Percentiles rank a stretch among this genome's conserved stretches.
phyloP scores from a whole-genome alignment of 1,140 invertebrate genomes.

The Theocolax elegans region DNA sequence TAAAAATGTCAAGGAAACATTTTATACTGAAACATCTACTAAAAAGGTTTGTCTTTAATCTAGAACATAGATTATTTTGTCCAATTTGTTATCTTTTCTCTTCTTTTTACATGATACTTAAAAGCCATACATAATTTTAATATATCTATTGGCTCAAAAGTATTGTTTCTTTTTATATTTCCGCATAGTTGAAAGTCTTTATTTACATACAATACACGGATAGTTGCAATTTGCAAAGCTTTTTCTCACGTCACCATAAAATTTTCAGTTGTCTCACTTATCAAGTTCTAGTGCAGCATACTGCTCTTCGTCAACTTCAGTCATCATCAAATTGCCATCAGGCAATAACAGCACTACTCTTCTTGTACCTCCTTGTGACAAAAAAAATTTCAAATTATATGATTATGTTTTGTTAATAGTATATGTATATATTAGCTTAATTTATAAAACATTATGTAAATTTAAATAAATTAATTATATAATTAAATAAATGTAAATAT shows the following conservation, averaged over 20 bases:
- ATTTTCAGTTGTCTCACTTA: slow-evolving; percentile 68
- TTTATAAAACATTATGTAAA: not conserved
- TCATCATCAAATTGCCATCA: slow-evolving; percentile 86
- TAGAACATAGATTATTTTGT: slow-evolving; percentile 47
- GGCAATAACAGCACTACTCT: slow-evolving; percentile 82
- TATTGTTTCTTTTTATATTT: slow-evolving; percentile 28
- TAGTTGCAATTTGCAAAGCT: slow-evolving; percentile 12
- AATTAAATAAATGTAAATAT: not conserved
- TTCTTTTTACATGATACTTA: slow-evolving; percentile 42
- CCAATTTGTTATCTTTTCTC: slow-evolving; percentile 43
- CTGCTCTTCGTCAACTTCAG: slow-evolving; percentile 85
- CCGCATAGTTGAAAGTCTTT: slow-evolving; percentile 26
- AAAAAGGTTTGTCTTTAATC: slow-evolving; percentile 51
- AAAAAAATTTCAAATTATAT: slow-evolving; percentile 38
- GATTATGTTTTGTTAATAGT: not conserved
- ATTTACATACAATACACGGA: slow-evolving; percentile 43
- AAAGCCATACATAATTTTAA: slow-evolving; percentile 33
- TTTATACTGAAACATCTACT: slow-evolving; percentile 55
- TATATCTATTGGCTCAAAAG: slow-evolving; percentile 38
- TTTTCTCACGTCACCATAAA: slow-evolving; percentile 17
- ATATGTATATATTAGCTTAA: no score
- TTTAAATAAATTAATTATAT: not conserved
- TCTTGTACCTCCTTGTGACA: slow-evolving; percentile 76
- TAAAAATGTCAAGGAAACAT: slow-evolving; percentile 55
- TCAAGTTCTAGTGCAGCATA: slow-evolving; percentile 78